phyloP scores from a whole-genome alignment of 2,113 vertebrate genomes.

The Arizona elegans region DNA sequence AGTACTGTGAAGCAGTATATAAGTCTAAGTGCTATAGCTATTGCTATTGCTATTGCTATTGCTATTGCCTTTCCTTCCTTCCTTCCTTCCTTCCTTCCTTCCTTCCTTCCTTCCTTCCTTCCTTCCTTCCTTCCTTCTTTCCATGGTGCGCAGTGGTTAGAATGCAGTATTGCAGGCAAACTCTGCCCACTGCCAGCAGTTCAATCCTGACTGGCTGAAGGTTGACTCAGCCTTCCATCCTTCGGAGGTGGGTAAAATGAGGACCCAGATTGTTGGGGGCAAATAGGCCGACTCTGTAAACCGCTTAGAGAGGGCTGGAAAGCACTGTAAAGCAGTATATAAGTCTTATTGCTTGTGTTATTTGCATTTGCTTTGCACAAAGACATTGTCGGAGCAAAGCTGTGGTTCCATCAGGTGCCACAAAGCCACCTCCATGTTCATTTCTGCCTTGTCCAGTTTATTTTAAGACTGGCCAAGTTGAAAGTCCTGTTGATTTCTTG shows the following conservation, averaged over 20 bases:
- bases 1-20: background rate
- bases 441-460: background rate
- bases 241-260: too few species aligned
- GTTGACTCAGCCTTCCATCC: too few species aligned
- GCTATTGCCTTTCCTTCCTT: too few species aligned
- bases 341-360: background rate
- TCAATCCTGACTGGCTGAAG: background rate
- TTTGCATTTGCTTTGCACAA: background rate
- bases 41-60: too few species aligned
- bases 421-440: background rate
- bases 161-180: too few species aligned
- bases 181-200: background rate
- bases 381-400: background rate
- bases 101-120: too few species aligned
- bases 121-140: too few species aligned
- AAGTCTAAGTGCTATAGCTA: background rate
- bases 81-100: too few species aligned
- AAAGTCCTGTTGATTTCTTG: background rate
- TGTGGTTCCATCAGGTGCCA: background rate
- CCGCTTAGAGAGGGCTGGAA: too few species aligned
- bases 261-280: too few species aligned
- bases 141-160: too few species aligned
- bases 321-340: background rate
- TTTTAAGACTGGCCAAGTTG: background rate
- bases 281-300: too few species aligned